A percentile compares a stretch with the other conserved stretches of the same genome.
These are phyloP conservation scores for Mohoua ochrocephala DNA, from an alignment of 2,113 vertebrate species.

Conservation along the genomic window DNA sequence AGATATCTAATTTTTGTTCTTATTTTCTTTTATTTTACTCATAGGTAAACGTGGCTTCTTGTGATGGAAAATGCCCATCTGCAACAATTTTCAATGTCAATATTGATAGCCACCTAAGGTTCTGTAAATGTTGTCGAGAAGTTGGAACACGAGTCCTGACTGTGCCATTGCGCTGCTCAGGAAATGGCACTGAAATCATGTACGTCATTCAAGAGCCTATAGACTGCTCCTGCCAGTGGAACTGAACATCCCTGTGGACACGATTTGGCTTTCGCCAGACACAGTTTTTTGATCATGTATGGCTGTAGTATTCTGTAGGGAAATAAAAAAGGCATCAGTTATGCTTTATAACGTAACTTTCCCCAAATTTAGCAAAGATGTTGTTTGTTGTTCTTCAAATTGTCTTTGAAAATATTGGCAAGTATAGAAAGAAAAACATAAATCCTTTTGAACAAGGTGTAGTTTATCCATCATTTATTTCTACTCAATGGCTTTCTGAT, in stretches of 20 bases:
- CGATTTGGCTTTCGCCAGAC: neutral
- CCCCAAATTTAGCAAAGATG: neutral
- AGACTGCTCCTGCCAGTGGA: constrained; percentile 97
- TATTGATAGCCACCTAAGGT: constrained; percentile 92
- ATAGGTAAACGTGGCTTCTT: constrained; percentile 90
- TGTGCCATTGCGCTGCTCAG: constrained; percentile 87
- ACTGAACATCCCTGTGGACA: constrained; percentile 61
- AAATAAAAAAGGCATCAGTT: neutral
- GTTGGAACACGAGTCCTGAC: constrained; percentile 84
- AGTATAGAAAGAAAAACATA: neutral
- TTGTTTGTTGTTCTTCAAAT: neutral
- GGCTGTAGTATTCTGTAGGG: neutral
- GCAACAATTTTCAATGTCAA: constrained; percentile 99
- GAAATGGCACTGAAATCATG: constrained; percentile 87
- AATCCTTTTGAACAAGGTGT: neutral
- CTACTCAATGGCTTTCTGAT: neutral
- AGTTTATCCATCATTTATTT: neutral
- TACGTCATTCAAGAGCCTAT: constrained; percentile 89
- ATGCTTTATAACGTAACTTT: neutral
- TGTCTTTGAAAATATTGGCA: neutral
- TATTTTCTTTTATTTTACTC: neutral
- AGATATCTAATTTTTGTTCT: neutral
- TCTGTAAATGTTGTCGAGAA: constrained; percentile 97
- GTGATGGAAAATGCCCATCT: constrained; percentile 95
- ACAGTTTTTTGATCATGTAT: neutral